A percentile compares a stretch with the other conserved stretches of the same genome.
These are phyloP conservation scores for Mystacides longicornis DNA, from an alignment of 2,888 invertebrate species.

Conservation along the genomic window DNA sequence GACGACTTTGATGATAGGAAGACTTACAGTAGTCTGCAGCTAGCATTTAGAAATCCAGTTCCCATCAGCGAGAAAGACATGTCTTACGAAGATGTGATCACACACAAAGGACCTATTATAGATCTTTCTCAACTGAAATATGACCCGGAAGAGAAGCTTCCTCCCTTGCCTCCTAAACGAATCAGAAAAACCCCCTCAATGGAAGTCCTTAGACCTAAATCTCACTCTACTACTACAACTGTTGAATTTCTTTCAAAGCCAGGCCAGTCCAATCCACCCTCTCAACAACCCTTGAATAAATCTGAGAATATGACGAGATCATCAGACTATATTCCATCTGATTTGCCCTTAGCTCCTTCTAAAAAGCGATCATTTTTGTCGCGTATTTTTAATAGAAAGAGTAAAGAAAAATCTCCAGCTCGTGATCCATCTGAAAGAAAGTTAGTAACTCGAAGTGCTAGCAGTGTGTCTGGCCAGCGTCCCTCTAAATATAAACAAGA, in stretches of 20 bases:
- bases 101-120: constrained; percentile 47
- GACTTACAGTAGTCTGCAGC: constrained; percentile 76
- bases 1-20: constrained; percentile 70
- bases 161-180: constrained; percentile 76
- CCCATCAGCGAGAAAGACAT: constrained; percentile 47
- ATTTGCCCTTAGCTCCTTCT: constrained; percentile 36
- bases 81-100: constrained; percentile 54
- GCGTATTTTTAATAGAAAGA: constrained; percentile 40
- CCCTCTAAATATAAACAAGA: constrained; percentile 44
- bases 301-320: constrained; percentile 25
- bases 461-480: constrained; percentile 53
- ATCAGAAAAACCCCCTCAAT: constrained; percentile 47
- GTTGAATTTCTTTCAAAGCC: constrained; percentile 41
- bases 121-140: constrained; percentile 47
- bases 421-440: constrained; percentile 41
- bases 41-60: constrained; percentile 79
- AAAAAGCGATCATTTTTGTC: constrained; percentile 47
- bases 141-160: constrained; percentile 54
- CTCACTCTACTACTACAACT: constrained; percentile 32
- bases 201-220: constrained; percentile 40
- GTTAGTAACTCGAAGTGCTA: constrained; percentile 52
- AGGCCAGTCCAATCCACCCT: constrained; percentile 31
- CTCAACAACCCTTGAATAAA: constrained; percentile 30
- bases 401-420: constrained; percentile 40
- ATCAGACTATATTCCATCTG: constrained; percentile 40